Percentiles rank a stretch among this genome's conserved stretches.
Conservation (phyloP, 2,113 vertebrate genomes). For the Cryptomyrus ogoouensis region DNA sequence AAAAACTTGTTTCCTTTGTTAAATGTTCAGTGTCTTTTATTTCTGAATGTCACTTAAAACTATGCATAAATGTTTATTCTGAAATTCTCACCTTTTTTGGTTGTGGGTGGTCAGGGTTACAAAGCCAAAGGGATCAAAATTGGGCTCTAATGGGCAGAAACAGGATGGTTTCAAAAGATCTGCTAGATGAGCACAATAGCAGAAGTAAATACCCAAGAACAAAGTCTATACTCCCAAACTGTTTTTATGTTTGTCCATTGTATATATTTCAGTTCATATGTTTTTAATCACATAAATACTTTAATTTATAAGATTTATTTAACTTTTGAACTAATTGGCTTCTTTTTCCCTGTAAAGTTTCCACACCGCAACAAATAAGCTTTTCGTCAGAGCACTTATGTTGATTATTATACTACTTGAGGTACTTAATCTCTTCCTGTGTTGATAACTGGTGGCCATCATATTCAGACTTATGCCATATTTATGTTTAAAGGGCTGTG, state of each 20-base stretch:
- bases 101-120: slow-evolving; percentile 5
- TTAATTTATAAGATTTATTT: background rate
- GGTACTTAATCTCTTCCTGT: background rate
- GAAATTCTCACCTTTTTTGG: background rate
- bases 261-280: background rate
- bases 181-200: background rate
- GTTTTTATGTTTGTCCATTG: background rate
- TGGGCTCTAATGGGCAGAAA: slow-evolving; percentile 14
- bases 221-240: background rate
- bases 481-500: background rate
- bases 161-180: background rate
- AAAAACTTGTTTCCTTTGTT: background rate
- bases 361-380: background rate
- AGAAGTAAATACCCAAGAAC: background rate
- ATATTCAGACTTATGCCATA: background rate
- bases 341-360: background rate
- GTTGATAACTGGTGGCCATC: background rate
- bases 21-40: background rate
- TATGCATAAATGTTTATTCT: background rate
- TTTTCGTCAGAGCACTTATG: background rate
- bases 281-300: background rate
- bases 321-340: background rate
- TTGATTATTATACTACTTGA: background rate
- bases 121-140: background rate
- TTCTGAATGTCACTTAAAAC: background rate